Percentiles rank a stretch among this genome's conserved stretches.
Conservation (phyloP, 2,113 vertebrate species). For the Chroicocephalus ridibundus region DNA sequence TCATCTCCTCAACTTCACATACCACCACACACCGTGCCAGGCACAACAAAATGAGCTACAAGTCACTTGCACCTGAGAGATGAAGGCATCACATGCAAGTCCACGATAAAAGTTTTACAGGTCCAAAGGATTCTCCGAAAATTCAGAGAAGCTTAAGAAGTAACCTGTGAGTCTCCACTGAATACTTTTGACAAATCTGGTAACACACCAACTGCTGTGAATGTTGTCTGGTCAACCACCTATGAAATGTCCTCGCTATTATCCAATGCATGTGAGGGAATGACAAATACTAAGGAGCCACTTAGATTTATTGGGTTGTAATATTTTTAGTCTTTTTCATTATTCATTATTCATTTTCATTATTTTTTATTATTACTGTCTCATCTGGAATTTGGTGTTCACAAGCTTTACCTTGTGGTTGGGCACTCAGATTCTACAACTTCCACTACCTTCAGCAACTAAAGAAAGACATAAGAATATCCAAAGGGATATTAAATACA, state of each 20-base stretch:
- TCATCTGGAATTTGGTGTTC: background rate
- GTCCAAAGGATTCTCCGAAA: background rate
- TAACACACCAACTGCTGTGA: background rate
- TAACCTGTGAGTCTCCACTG: background rate
- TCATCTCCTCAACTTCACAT: background rate
- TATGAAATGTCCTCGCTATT: background rate
- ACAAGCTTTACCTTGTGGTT: background rate
- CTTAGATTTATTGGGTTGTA: background rate
- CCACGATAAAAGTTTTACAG: background rate
- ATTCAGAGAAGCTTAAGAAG: background rate
- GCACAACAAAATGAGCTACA: background rate
- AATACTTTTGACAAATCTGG: background rate
- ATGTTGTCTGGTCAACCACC: background rate
- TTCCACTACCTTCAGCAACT: background rate
- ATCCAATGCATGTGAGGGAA: background rate
- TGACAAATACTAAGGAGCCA: background rate
- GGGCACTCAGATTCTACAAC: background rate
- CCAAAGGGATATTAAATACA: background rate
- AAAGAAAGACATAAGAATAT: background rate
- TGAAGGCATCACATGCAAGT: background rate
- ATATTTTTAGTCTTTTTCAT: background rate
- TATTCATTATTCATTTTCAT: background rate
- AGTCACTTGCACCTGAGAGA: background rate
- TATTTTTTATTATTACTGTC: background rate
- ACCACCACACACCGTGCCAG: background rate